Percentiles rank a stretch among this genome's conserved stretches.
Evolutionary conservation across 2,797 vertebrate genomes (phyloP).

Genomic region (Acomys russatus): DNA sequence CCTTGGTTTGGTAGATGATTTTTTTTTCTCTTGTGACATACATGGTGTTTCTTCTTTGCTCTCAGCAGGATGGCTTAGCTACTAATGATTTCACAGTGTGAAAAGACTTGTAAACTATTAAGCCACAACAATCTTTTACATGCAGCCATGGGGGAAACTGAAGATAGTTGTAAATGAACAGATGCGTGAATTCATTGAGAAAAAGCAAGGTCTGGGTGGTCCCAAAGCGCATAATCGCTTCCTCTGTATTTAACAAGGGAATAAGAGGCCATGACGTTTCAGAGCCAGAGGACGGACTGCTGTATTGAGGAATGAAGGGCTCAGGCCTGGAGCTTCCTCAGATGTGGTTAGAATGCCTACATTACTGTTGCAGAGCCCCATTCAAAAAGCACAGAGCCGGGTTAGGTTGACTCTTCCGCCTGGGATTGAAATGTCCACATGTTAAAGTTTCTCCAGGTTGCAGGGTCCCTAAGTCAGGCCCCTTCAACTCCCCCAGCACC

Average conservation of each 20-base stretch:
- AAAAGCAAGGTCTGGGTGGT: slow-evolving; percentile 4
- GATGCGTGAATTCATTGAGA: slow-evolving; percentile 68
- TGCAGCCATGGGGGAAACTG: neutral
- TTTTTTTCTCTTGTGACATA: slow-evolving; percentile 23
- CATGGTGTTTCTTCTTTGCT: slow-evolving; percentile 30
- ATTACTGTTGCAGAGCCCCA: neutral
- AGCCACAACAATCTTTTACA: slow-evolving; percentile 18
- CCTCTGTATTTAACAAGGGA: slow-evolving; percentile 60
- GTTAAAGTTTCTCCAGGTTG: neutral
- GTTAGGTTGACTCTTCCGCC: neutral
- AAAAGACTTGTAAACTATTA: slow-evolving; percentile 17
- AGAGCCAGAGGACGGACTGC: neutral
- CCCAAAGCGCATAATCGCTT: slow-evolving; percentile 12
- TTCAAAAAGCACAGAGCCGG: neutral
- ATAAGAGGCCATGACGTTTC: slow-evolving; percentile 48
- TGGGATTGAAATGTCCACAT: neutral
- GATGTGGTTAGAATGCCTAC: neutral
- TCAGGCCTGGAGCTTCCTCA: neutral
- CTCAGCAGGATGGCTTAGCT: slow-evolving; percentile 41
- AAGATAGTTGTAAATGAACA: slow-evolving; percentile 55
- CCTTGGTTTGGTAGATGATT: slow-evolving; percentile 36
- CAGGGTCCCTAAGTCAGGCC: neutral
- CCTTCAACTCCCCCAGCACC: neutral
- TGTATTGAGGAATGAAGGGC: neutral
- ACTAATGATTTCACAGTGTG: slow-evolving; percentile 50